A percentile compares a stretch with the other conserved stretches of the same genome.
phyloP scores from a whole-genome alignment of 2,888 invertebrate genomes.

The Linnaemya tessellans region DNA sequence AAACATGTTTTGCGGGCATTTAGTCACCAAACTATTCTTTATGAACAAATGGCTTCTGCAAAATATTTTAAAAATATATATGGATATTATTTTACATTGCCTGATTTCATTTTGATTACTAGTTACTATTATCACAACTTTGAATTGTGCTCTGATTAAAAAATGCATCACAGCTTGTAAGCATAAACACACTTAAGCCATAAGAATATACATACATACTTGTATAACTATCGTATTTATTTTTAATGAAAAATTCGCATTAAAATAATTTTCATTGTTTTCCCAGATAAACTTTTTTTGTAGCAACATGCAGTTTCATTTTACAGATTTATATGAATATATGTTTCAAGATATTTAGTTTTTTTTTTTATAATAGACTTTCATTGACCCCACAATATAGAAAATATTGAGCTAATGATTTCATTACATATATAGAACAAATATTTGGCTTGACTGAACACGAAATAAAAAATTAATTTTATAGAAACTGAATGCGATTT shows the following conservation, averaged over 20 bases:
- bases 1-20: not conserved
- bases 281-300: not conserved
- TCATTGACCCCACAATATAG: too few species aligned
- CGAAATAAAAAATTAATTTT: too few species aligned
- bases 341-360: too few species aligned
- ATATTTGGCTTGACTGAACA: too few species aligned
- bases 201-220: not conserved
- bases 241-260: slow-evolving; percentile 4
- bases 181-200: not conserved
- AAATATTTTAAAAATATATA: not conserved
- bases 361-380: too few species aligned
- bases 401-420: too few species aligned
- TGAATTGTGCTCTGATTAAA: not conserved
- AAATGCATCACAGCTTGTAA: not conserved
- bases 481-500: too few species aligned
- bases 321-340: slow-evolving; percentile 22
- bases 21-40: not conserved
- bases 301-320: slow-evolving; percentile 21
- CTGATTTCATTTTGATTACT: not conserved
- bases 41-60: not conserved
- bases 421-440: too few species aligned
- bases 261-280: slow-evolving; percentile 8
- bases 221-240: slow-evolving; percentile 37
- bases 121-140: slow-evolving; percentile 9
- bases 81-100: not conserved